These are phyloP conservation scores for Ptychodera flava DNA, from an alignment of 35 echinoderm and acorn worm genomes.

Conservation along the genomic window DNA sequence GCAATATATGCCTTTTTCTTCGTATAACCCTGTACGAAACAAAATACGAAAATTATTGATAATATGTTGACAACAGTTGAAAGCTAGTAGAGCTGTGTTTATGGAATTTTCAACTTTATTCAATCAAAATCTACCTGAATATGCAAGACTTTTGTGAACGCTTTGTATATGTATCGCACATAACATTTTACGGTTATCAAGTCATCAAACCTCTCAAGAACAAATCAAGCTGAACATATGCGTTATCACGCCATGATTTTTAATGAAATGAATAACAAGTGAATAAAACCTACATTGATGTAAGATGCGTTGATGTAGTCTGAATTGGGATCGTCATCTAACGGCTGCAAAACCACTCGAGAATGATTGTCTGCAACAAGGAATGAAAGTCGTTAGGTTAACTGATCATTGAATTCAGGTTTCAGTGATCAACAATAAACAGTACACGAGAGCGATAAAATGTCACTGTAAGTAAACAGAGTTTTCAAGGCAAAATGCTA, in stretches of 20 bases:
- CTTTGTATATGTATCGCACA: background rate
- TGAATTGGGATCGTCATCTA: slow-evolving; percentile 30
- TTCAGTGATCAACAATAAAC: too few relatives aligned
- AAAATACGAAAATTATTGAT: background rate
- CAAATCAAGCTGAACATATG: background rate
- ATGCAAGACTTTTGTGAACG: background rate
- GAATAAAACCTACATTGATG: slow-evolving; percentile 21
- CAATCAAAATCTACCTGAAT: background rate
- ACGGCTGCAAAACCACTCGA: slow-evolving; percentile 28
- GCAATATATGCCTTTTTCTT: slow-evolving; percentile 1
- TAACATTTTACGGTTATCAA: background rate
- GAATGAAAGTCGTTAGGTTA: too few relatives aligned
- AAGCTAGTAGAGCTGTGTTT: too few relatives aligned
- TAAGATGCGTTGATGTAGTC: slow-evolving; percentile 54
- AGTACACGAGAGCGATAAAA: too few relatives aligned
- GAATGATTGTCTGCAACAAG: slow-evolving; percentile 25
- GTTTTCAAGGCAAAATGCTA: too few relatives aligned
- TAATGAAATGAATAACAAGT: background rate
- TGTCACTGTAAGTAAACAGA: too few relatives aligned
- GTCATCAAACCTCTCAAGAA: background rate
- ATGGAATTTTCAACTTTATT: too few relatives aligned
- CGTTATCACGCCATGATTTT: background rate
- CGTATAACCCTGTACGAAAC: background rate
- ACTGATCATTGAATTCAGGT: too few relatives aligned
- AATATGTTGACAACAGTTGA: too few relatives aligned